Base-by-base conservation (phyloP, 2,113 vertebrate genomes). In the Eretmodus cyanostictus region DNA sequence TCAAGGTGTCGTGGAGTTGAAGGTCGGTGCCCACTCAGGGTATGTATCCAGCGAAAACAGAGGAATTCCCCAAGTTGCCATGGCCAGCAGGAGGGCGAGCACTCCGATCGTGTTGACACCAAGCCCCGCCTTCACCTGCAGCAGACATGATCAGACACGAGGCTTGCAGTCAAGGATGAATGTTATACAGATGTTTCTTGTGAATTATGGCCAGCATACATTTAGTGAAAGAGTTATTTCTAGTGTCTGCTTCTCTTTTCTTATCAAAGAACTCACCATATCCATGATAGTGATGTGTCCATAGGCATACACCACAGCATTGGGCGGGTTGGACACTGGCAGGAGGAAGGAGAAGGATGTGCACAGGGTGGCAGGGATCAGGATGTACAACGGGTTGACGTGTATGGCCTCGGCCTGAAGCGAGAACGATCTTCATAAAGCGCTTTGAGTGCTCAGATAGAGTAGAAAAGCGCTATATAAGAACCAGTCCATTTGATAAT, bases 311-410 rank as follows among this genome's bases (percentile, higher is more conserved):
- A 98, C 98, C 31, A 98, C 97, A 13, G 98, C 98, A 81, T 99
- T 99, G 81, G 98, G 94, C 16, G 98, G 98, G 86, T 98, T 99
- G 93, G 98, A 96, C 45, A 98, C 97, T 4, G 98, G 98, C 61
- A 99, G 95, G 57, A 99, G 96, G 94, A 98, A 99, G 31, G 98
- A 97, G 90, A 98, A 99, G 27, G 98, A 99, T 5, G 97, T 98
- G 84, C 97, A 97, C 3, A 99, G 92, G 8, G 98, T 98, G 29
- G 97, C 66, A 11, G 98, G 98, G 91, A 99, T 96, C 92, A 99
- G 93, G 90, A 99, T 96, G 78, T 97, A 97, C 76, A 99, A 97
- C 14, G 98, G 98, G 80, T 99, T 98, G 86, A 99, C 95, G 0
- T 93, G 95, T 92, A 99, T 97, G 80, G 97, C 97, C 95, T 98